Base-by-base conservation (phyloP, 2,888 invertebrate species). In the Heliconius hortense region DNA sequence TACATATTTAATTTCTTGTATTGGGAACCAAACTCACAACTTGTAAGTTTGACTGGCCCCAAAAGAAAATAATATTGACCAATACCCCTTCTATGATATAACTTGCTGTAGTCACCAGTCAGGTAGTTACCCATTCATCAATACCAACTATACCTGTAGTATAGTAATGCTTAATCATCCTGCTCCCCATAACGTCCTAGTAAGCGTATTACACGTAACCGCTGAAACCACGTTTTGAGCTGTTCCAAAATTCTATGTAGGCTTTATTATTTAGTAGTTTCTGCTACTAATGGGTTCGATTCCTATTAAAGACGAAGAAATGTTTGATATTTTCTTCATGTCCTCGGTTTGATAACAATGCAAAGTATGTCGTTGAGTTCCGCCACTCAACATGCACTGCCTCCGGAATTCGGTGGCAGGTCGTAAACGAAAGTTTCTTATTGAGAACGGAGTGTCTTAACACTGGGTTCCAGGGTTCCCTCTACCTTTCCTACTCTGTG, bases 181-280 rank as follows among this genome's bases (percentile, higher is more conserved):
- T 56, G 26, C 64, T 26, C 70, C 28, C 26, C 56, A 39, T 35
- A 64, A 24, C 39, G 74, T 67, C 8, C 63, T 53, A 63, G 74
- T 74, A 70, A 74, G 74, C 74, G 63, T 70, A 64, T 70, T 64
- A 70, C 74, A 63, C 48, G 26, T 64, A 56, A 74, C 70, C 74
- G 35, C 74, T 63, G 70, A 70, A 62, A 62, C 60, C 43, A 21
- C 26, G 28, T 24, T 71, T 62, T 60, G 60, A 71, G 24, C 60
- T 21, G 15, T 60, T 24, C 35, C 35, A 39, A 71, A 60, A 71
- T 60, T 18, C 39, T 21, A 56, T 62, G 56, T 26, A 53, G 31
- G 56, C 56, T 56, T 53, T 53, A 21, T 53, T 53, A 53, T 31
- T 48, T 53, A 28, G 18, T 67, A 67, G 13, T 2, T 43, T 39